Base-by-base conservation (phyloP, 2,113 vertebrate genomes). In the Phoenicopterus ruber region DNA sequence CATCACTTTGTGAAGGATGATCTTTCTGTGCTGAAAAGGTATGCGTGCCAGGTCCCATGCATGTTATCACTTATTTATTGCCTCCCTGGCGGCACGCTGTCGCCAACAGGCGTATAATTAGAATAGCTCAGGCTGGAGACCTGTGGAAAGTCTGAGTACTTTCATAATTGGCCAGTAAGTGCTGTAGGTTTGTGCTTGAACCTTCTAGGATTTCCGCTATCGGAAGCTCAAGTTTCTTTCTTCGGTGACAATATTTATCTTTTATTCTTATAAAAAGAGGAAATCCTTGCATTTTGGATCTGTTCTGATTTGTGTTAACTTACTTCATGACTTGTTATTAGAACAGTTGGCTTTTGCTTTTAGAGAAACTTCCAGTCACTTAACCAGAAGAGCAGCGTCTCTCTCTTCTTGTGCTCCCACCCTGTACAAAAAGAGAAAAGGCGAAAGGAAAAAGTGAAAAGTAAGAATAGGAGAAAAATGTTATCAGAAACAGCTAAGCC, bases 401-500 rank as follows among this genome's bases (percentile, higher is more conserved):
- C 44, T 44, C 21, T 77, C 38, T 82, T 40, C 63, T 55, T 52
- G 34, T 5, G 4, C 11, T 90, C 32, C 38, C 38, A 78, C 76
- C 24, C 50, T 32, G 24, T 50, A 15, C 5, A 32, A n/a, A 85
- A 94, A 78, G n/a, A 71, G 69, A 52, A n/a, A n/a, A 67, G n/a
- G 42, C 70, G 58, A 78, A 91, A 93, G 71, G 65, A 61, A 79
- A 85, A 80, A 90, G 70, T 55, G 63, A 83, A 73, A 97, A 91
- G 47, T 66, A 86, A 80, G 93, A 78, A 84, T 44, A 94, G 82
- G 82, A 94, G 95, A 92, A 95, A 97, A 93, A 73, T 42, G 24
- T 96, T 97, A 94, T 77, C 86, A 71, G 88, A 96, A 98, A 95
- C 77, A 93, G 90, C 93, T 96, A 97, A 98, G 83, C 94, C 95